Evolutionary conservation across 2,797 vertebrate genomes (phyloP), one percentile per base, ranked within the genome.

Genomic region (Gadopsis bispinosus): DNA sequence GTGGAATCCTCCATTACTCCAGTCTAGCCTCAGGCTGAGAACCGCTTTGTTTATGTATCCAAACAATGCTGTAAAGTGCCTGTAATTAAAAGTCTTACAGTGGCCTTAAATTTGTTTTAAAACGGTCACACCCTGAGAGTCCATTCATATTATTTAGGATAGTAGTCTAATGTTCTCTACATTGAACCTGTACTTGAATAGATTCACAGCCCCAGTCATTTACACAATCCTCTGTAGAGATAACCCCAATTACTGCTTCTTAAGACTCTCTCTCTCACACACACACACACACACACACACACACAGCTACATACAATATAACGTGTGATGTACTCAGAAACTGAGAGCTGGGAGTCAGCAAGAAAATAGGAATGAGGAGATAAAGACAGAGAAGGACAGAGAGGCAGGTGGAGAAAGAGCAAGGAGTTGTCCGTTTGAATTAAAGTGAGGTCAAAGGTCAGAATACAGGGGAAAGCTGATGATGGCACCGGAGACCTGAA

Each of bases 231-330:
- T 87, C 89, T 73, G 39, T 7, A 88, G 85, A 88, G 87, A 91
- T 91, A 84, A 91, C 90, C 92, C 75, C 91, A 93, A 92, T 93
- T 90, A 92, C 79, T 73, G 56, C 88, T 85, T 72, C 85, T 87
- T 50, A 69, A 79, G 47, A 75, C 64, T 69, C 37, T 39, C 37
- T 37, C 51, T 41, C 37, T 37, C 51, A 61, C 60, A 55, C 80
- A 66, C 59, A 26, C 54, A 41, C 56, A 31, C 59, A 64, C 41
- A 19, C 56, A 51, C 56, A 60, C 51, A 71, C 55, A 39, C 58
- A 68, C 68, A 69, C 7, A 4, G 13, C 67, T 41, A 45, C 66
- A 73, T 41, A 45, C 66, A 73, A 62, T 86, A 80, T 69, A 77
- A 75, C 50, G 53, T 79, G 75, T 59, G 69, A 81, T 79, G 64